These are phyloP conservation scores for Piaya cayana DNA, from an alignment of 2,113 vertebrate genomes.

Conservation along the genomic window DNA sequence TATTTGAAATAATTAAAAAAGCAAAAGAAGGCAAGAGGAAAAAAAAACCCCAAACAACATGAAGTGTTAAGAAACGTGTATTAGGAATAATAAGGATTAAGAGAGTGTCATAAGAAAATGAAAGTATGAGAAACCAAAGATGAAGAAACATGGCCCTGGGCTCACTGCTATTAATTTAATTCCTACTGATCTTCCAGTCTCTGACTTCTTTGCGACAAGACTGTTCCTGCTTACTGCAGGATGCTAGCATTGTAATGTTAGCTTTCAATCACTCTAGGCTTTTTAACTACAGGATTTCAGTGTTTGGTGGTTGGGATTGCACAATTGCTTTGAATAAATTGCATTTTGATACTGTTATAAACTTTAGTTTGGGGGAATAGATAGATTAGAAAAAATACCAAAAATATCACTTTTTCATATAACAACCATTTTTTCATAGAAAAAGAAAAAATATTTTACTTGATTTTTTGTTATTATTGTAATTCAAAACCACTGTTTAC, in stretches of 20 bases:
- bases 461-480: background rate
- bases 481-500: background rate
- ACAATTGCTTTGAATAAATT: background rate
- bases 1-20: background rate
- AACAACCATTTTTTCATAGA: background rate
- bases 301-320: background rate
- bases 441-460: no score
- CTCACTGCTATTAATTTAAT: constrained; percentile 43
- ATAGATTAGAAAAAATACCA: background rate
- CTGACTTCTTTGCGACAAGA: background rate
- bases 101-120: background rate
- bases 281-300: background rate
- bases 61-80: background rate
- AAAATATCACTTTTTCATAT: background rate
- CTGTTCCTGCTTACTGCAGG: background rate
- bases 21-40: background rate
- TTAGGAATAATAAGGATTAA: background rate
- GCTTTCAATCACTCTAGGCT: background rate
- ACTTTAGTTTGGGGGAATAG: background rate
- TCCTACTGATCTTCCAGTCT: constrained; percentile 11
- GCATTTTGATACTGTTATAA: background rate
- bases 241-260: background rate
- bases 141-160: constrained; percentile 17
- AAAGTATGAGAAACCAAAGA: constrained; percentile 1
- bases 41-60: background rate